phyloP scores from a whole-genome alignment of 2,797 vertebrate species.

The Danio choprae region DNA sequence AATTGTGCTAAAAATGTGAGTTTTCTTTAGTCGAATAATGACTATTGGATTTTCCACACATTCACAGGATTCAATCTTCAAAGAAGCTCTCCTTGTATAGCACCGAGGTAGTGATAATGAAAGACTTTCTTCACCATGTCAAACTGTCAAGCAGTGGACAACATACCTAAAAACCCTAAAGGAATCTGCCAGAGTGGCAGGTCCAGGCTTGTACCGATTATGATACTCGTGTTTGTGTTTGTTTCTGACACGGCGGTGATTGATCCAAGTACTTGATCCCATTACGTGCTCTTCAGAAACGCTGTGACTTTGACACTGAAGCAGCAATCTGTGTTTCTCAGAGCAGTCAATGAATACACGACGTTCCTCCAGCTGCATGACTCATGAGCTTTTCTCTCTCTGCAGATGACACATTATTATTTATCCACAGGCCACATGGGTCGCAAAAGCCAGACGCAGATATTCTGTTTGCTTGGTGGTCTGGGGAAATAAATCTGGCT shows the following conservation, averaged over 20 bases:
- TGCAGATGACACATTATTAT: neutral
- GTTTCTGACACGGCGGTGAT: neutral
- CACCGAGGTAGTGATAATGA: neutral
- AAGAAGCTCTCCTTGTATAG: neutral
- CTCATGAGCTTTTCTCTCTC: neutral
- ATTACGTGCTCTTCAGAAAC: neutral
- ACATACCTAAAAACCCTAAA: neutral
- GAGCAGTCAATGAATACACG: constrained; percentile 16
- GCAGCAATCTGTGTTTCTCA: neutral
- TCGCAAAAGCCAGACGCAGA: neutral
- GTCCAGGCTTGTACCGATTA: constrained; percentile 3
- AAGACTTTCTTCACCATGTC: neutral
- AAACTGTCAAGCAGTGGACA: neutral
- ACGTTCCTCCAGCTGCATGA: constrained; percentile 2
- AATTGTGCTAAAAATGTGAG: too few relatives aligned
- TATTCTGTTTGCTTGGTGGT: neutral
- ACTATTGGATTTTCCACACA: constrained; percentile 10
- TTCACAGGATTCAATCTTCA: neutral
- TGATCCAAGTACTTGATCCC: constrained; percentile 21
- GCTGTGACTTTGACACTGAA: neutral
- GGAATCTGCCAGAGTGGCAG: neutral
- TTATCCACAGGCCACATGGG: neutral
- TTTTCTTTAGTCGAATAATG: neutral
- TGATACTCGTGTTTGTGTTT: constrained; percentile 15
- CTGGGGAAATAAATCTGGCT: neutral